Percentiles rank a stretch among this genome's conserved stretches.
Conservation (phyloP, 2,888 invertebrate species). For the Mactromeris polynyma region DNA sequence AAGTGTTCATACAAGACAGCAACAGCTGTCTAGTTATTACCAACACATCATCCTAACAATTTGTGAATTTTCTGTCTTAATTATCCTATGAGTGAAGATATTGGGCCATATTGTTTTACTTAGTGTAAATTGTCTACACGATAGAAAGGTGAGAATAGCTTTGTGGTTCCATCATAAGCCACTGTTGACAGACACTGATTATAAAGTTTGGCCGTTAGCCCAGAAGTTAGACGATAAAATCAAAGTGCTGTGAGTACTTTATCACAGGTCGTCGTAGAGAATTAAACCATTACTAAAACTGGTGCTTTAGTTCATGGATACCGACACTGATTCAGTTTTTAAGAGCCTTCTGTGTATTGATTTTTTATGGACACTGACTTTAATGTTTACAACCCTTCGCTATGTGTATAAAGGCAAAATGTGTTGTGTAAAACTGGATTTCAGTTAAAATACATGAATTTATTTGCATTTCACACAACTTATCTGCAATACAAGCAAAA, state of each 20-base stretch:
- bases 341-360: no score
- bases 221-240: not conserved
- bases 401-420: no score
- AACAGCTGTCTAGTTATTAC: conserved; percentile 12
- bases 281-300: no score
- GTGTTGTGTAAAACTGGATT: no score
- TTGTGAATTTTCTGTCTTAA: not conserved
- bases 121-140: not conserved
- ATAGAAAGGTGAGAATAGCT: conserved; percentile 1
- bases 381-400: no score
- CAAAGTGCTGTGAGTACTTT: not conserved
- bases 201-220: conserved; percentile 2
- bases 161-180: conserved; percentile 11
- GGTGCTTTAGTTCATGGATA: no score
- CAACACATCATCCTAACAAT: not conserved
- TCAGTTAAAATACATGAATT: no score
- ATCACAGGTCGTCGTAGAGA: no score
- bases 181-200: conserved; percentile 17
- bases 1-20: conserved; percentile 3
- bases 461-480: no score
- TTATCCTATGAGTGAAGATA: not conserved
- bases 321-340: no score
- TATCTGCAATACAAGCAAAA: no score
- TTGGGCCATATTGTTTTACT: conserved; percentile 23
- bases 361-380: no score